These are phyloP conservation scores for Hystrix cristata DNA, from an alignment of 2,113 vertebrate species.

Conservation along the genomic window DNA sequence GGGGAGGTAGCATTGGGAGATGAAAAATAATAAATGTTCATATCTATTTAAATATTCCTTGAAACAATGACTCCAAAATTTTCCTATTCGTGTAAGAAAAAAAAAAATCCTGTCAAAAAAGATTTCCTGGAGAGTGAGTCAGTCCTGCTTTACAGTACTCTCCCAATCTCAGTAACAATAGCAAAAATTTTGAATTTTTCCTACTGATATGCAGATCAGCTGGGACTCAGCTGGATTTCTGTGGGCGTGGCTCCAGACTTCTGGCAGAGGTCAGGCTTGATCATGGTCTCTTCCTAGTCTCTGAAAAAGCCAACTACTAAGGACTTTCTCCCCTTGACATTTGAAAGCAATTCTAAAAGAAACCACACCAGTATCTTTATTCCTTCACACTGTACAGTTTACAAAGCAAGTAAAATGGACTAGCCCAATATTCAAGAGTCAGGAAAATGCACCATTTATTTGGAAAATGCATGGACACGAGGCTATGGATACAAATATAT, in stretches of 20 bases:
- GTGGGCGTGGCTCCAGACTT: background rate
- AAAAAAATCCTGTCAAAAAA: background rate
- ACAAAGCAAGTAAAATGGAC: background rate
- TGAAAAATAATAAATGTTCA: background rate
- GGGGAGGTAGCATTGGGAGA: background rate
- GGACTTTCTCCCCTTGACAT: background rate
- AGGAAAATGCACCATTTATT: background rate
- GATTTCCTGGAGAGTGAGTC: background rate
- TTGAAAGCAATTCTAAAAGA: background rate
- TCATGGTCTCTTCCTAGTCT: background rate
- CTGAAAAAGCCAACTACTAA: background rate
- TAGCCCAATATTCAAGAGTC: rapidly evolving
- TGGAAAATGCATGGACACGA: background rate
- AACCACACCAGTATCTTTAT: background rate
- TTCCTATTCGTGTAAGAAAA: background rate
- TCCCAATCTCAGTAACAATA: background rate
- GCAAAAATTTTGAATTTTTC: background rate
- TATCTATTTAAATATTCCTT: background rate
- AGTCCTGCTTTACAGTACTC: background rate
- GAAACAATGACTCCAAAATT: background rate
- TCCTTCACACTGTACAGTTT: background rate
- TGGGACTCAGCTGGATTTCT: background rate
- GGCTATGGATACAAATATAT: background rate
- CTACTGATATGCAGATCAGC: background rate
- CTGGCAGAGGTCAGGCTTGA: rapidly evolving